Percentiles rank a stretch among this genome's conserved stretches.
Evolutionary conservation across 2,113 vertebrate species (phyloP).

Genomic region (Heterocephalus glaber): DNA sequence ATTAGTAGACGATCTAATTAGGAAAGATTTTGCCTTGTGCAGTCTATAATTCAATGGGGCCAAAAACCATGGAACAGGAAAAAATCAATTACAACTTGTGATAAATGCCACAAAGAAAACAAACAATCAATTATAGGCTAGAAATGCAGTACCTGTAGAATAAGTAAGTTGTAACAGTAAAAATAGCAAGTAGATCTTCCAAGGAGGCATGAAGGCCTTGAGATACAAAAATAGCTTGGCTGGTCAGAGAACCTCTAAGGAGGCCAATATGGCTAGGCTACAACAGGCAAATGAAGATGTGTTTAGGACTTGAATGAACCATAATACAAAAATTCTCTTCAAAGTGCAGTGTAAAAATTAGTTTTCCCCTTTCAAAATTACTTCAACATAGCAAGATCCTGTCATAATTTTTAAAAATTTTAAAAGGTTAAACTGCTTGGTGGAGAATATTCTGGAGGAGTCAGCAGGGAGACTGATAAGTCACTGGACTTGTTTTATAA

Average conservation of each 20-base stretch:
- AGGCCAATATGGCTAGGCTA: neutral
- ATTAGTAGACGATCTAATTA: neutral
- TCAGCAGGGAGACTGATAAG: neutral
- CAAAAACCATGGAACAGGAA: neutral
- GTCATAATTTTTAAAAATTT: neutral
- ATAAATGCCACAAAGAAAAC: neutral
- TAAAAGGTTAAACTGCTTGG: neutral
- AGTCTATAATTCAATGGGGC: neutral
- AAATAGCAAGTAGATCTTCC: neutral
- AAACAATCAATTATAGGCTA: neutral
- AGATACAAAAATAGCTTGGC: neutral
- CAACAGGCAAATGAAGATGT: neutral
- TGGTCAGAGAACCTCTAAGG: neutral
- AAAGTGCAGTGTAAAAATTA: neutral
- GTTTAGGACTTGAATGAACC: neutral
- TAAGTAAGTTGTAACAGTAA: neutral
- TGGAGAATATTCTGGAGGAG: slow-evolving; percentile 2
- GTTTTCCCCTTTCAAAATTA: neutral
- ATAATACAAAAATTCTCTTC: neutral
- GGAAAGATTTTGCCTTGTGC: neutral
- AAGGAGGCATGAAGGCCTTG: neutral
- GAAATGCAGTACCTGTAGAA: neutral
- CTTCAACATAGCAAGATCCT: neutral
- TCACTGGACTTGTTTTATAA: neutral
- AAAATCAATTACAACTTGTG: neutral